Base-by-base conservation (phyloP, 2,888 invertebrate genomes). In the Bellardia pandia region DNA sequence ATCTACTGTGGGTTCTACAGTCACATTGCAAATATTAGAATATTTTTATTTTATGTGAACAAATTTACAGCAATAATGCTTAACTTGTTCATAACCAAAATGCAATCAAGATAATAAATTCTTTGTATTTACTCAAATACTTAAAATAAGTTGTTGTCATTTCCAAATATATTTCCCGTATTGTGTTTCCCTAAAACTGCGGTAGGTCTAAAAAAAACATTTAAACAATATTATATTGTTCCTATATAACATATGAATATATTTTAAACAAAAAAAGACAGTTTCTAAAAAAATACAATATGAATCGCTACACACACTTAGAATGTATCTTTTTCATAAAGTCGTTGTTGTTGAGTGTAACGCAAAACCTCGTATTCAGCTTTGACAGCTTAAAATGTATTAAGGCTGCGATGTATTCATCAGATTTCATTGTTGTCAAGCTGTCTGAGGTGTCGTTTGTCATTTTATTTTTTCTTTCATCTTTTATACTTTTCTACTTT, bases 401-500 rank as follows among this genome's bases (percentile, higher is more conserved):
- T 81, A 87, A 87, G 53, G 64, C 77, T 82, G 78, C 85, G 87
- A 87, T 85, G 85, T 82, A 87, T 87, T 87, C 87, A 87, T 82
- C 69, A 75, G 64, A 82, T 85, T 85, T 78, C 58, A 87, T 87
- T 87, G 87, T 87, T 87, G 85, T 85, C 87, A 87, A 80, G 66
- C 84, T 87, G 87, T 87, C 87, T 87, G 58, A 85, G 87, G 75
- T 81, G 85, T 87, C 87, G 87, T 85, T 87, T 87, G 87, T 85
- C 85, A 81, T 87, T 87, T n/a, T 53, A 45, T 56, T 56, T 42
- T 64, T 23, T 1, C 8, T 13, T 66, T 62, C 71, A 48, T 64
- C 40, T 68, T 53, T 53, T 37, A 3, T 37, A 40, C 66, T 66
- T 62, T n/a, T 60, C 11, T 56, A 23, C 14, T 30, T 45, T 53